phyloP scores from a whole-genome alignment of 2,888 invertebrate species.

The Clusia tigrina region DNA sequence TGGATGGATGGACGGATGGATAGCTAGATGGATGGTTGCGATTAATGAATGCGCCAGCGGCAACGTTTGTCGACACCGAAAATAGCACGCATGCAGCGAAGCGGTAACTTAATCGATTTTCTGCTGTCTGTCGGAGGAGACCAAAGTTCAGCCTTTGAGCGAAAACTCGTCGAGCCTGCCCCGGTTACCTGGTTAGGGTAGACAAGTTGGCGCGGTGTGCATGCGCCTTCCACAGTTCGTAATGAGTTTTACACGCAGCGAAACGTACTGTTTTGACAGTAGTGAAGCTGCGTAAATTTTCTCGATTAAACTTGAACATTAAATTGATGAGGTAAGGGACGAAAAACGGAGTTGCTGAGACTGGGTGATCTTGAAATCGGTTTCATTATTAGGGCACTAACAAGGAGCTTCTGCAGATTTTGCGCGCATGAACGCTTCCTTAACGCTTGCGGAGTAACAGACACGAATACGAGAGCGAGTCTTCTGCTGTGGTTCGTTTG shows the following conservation, averaged over 20 bases:
- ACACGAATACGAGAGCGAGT: not conserved
- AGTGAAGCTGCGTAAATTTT: not conserved
- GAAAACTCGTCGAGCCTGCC: not conserved
- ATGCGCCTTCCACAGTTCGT: not conserved
- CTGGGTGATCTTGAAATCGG: not conserved
- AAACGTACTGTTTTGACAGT: not conserved
- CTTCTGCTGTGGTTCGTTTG: not conserved
- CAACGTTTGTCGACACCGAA: not conserved
- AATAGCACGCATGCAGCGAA: not conserved
- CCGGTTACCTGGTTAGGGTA: not conserved
- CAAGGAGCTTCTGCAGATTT: not conserved
- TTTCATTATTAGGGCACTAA: not conserved
- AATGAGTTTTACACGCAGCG: not conserved
- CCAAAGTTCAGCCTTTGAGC: not conserved
- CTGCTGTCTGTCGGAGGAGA: not conserved
- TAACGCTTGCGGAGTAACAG: not conserved
- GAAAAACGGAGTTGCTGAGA: not conserved
- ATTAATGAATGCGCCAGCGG: not conserved
- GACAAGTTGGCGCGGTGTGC: not conserved
- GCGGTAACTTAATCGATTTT: constrained; percentile 5
- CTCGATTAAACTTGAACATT: not conserved
- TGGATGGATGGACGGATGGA: not conserved
- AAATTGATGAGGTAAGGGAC: not conserved
- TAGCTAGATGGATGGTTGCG: constrained; percentile 8
- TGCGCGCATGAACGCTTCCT: not conserved